Percentiles rank a stretch among this genome's conserved stretches.
Evolutionary conservation across 2,113 vertebrate genomes (phyloP).

Genomic region (Sinosuthora webbiana): DNA sequence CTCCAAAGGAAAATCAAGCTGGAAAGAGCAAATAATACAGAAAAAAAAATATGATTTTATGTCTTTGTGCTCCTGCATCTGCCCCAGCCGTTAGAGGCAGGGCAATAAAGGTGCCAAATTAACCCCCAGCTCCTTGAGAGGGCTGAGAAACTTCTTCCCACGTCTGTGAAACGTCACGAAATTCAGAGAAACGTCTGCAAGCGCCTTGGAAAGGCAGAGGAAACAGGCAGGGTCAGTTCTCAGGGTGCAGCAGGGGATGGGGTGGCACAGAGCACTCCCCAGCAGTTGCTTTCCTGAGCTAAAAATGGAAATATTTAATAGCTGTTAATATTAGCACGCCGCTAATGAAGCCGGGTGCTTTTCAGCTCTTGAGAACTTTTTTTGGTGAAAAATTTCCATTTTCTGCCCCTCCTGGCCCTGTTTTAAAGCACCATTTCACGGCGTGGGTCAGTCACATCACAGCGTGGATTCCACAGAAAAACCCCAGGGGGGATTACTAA

Average conservation of each 20-base stretch:
- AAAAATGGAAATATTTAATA: neutral
- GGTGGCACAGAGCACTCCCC: rapidly evolving
- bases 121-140: neutral
- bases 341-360: neutral
- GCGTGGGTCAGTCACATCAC: rapidly evolving
- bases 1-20: neutral
- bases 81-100: rapidly evolving
- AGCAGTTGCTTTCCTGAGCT: neutral
- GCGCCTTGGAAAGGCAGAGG: neutral
- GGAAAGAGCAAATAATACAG: neutral
- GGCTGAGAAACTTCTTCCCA: neutral
- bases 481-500: neutral
- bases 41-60: neutral
- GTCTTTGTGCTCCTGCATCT: neutral
- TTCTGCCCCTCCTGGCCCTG: rapidly evolving
- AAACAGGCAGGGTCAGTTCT: neutral
- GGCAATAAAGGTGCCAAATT: neutral
- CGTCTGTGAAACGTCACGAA: rapidly evolving
- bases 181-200: neutral
- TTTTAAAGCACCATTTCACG: neutral
- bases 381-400: neutral
- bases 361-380: neutral
- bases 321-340: neutral
- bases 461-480: neutral
- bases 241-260: neutral